Conservation (phyloP, 1,140 invertebrate genomes). For the Zaprionus lachaisei region DNA sequence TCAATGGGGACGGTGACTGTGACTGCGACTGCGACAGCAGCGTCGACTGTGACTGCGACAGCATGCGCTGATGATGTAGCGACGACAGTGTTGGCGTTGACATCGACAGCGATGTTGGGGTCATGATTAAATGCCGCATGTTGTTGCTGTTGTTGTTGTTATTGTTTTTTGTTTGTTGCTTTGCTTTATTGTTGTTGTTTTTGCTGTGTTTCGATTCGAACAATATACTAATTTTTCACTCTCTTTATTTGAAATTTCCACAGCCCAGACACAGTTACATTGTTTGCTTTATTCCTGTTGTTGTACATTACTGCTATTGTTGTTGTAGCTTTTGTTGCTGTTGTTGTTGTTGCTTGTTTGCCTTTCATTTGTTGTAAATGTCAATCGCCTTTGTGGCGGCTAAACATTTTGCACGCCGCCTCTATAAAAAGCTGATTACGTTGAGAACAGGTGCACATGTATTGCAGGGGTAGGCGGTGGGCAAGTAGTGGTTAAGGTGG, state of each 20-base stretch:
- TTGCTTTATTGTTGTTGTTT: conserved; percentile 25
- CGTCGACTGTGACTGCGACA: conserved; percentile 58
- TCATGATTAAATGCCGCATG: conserved; percentile 81
- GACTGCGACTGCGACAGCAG: conserved; percentile 35
- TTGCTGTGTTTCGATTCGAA: conserved; percentile 35
- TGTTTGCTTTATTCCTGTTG: conserved; percentile 48
- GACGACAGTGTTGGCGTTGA: conserved; percentile 79
- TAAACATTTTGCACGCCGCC: conserved; percentile 56
- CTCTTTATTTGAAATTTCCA: conserved; percentile 55
- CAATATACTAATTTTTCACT: conserved; percentile 60
- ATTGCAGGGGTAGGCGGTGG: background rate
- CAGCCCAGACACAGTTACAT: conserved; percentile 54
- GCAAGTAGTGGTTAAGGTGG: background rate
- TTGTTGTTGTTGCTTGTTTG: conserved; percentile 28
- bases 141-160: conserved; percentile 32
- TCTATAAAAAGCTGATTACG: conserved; percentile 32
- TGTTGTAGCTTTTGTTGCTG: conserved; percentile 39
- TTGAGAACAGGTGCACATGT: conserved; percentile 28
- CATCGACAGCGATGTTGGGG: conserved; percentile 76
- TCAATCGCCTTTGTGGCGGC: conserved; percentile 64
- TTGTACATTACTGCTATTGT: conserved; percentile 9
- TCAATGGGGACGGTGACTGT: conserved; percentile 53
- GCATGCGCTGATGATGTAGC: conserved; percentile 72
- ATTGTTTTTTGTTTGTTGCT: conserved; percentile 14
- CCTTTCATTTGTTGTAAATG: conserved; percentile 68